Base-by-base conservation (phyloP, 2,113 vertebrate species). In the Takifugu flavidus region DNA sequence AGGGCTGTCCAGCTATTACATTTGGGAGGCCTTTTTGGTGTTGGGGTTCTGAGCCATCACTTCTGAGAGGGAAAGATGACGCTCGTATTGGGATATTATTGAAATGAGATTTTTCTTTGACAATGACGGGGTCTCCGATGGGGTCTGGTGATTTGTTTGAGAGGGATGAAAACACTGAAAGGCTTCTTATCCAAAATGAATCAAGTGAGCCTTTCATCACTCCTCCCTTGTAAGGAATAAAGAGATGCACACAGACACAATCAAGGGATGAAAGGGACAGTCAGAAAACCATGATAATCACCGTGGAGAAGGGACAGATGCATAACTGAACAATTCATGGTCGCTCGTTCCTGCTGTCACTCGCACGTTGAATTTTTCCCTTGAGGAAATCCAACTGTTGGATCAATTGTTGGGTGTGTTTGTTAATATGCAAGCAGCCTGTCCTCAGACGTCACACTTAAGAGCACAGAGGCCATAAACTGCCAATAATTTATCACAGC, bases 181-280 rank as follows among this genome's bases (percentile, higher is more conserved):
- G 28, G 14, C 12, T 65, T 51, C 6, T 12, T 42, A 20, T 25
- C 10, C 45, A 25, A 25, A 63, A 58, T 65, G 5, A 70, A 55
- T 50, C 27, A 15, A 2, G 14, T 2, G 0, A 28, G 26, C 49
- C 56, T 71, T 78, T 76, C 8, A 46, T 62, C 55, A 11, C 4
- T 42, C 47, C 27, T 65, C 28, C 34, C 65, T 57, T 62, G 62
- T 54, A 0, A 27, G 28, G 44, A 0, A 58, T 49, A 67, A 49
- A 65, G n/a, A 67, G 20, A 20, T 20, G 20, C 20, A 20, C 20
- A 27, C 28, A 56, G 46, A 77, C 52, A 53, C 49, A 52, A 42
- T 52, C 44, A 45, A 27, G 45, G 10, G 69, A 79, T 73, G 59
- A 71, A 68, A 84, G 63, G 58, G 26, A 56, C 31, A 28, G 46